These are phyloP conservation scores for Balaenoptera acutorostrata DNA, from an alignment of 2,113 vertebrate genomes.

Conservation along the genomic window DNA sequence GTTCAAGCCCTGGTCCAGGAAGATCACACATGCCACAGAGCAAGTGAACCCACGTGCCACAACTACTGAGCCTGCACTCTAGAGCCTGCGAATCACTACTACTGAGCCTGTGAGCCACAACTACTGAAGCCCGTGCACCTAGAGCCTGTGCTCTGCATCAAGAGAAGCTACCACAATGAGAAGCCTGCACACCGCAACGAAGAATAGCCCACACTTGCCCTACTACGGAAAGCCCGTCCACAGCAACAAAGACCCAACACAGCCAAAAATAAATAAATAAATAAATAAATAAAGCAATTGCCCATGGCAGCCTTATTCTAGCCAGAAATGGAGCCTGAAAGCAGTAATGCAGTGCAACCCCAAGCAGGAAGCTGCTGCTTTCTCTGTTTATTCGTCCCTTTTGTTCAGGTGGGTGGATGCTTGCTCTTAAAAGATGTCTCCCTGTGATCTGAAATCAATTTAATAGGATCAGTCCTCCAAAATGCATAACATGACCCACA, in stretches of 20 bases:
- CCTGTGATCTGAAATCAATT: not conserved
- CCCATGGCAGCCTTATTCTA: not conserved
- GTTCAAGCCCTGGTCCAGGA: no score
- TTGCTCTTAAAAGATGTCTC: not conserved
- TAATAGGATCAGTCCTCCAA: not conserved
- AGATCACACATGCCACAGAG: no score
- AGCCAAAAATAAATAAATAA: no score
- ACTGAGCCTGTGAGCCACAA: no score
- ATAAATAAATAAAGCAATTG: not conserved
- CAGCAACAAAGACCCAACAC: no score
- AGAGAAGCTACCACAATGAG: no score
- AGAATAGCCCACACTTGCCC: no score
- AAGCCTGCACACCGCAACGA: accelerated
- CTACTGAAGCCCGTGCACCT: no score
- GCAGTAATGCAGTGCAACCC: accelerated
- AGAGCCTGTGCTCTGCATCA: no score
- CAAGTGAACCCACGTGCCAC: not conserved
- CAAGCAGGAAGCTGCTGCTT: not conserved
- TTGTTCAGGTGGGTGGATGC: not conserved
- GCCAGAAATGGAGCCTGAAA: not conserved
- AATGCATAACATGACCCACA: not conserved
- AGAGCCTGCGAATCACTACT: no score
- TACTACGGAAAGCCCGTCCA: no score
- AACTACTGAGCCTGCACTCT: no score
- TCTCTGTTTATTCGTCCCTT: not conserved